Conservation (phyloP, 2,113 vertebrate species). For the Poeciliopsis turrubarensis region DNA sequence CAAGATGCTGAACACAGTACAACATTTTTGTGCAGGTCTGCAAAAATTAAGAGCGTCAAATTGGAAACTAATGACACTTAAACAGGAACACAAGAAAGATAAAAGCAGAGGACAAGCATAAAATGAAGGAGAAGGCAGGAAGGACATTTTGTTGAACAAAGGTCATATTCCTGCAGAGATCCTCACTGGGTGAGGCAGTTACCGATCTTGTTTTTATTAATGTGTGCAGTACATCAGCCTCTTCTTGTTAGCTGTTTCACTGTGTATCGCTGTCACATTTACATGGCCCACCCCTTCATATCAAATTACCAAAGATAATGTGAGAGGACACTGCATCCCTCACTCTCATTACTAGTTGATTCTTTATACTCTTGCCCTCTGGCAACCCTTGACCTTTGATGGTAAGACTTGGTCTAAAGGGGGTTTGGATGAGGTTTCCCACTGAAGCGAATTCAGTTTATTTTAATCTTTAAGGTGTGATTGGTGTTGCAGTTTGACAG, state of each 20-base stretch:
- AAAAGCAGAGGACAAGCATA: constrained; percentile 21
- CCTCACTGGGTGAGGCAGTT: background rate
- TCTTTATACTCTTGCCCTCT: background rate
- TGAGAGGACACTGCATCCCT: constrained; percentile 9
- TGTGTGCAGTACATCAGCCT: constrained; percentile 7
- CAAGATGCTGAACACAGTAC: background rate
- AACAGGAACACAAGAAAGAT: constrained; percentile 3
- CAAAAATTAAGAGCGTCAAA: background rate
- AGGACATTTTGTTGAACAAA: constrained; percentile 13
- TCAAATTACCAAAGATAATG: constrained; percentile 41
- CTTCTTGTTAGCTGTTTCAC: constrained; percentile 37
- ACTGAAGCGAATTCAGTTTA: background rate
- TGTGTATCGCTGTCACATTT: constrained; percentile 50
- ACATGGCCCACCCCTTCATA: constrained; percentile 44
- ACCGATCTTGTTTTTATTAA: constrained; percentile 22
- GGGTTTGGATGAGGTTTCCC: constrained; percentile 32
- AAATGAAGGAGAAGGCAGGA: constrained; percentile 2
- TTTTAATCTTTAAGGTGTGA: background rate
- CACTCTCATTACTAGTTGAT: constrained; percentile 27
- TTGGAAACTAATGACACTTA: background rate
- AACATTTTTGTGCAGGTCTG: background rate
- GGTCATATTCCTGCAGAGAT: constrained; percentile 24
- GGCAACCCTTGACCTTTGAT: constrained; percentile 39
- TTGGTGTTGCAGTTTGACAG: background rate
- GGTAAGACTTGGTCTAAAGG: constrained; percentile 23